Conservation (phyloP, 2,113 vertebrate genomes). For the Engystomops pustulosus region DNA sequence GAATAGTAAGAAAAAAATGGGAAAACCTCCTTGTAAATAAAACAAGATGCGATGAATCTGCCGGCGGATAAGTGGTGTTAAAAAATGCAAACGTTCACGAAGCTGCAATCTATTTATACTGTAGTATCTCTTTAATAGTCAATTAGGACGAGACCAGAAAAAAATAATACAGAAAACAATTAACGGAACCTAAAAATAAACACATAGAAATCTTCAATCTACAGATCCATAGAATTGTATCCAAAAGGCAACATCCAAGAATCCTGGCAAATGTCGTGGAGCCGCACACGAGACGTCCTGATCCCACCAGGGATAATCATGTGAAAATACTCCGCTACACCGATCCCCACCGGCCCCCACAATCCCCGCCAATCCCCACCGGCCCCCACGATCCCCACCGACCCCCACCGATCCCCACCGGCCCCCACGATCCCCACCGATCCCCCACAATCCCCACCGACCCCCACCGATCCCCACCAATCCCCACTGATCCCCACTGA, state of each 20-base stretch:
- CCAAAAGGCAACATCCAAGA: not conserved
- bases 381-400: too few relatives aligned
- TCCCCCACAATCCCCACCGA: too few relatives aligned
- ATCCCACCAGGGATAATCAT: too few relatives aligned
- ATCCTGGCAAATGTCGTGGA: not conserved
- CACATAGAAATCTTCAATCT: not conserved
- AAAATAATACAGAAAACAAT: conserved; percentile 13
- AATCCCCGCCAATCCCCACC: too few relatives aligned
- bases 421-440: too few relatives aligned
- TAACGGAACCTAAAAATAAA: conserved; percentile 20
- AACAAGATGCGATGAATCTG: not conserved
- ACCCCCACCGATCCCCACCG: too few relatives aligned
- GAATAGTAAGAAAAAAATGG: not conserved
- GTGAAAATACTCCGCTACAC: too few relatives aligned
- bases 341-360: too few relatives aligned
- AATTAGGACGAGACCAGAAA: conserved; percentile 33
- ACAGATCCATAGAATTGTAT: not conserved
- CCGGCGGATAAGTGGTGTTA: conserved; percentile 39
- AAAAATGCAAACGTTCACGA: conserved; percentile 40
- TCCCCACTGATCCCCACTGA: too few relatives aligned
- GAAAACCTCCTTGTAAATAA: conserved; percentile 36
- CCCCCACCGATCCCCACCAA: too few relatives aligned
- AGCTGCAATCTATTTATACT: conserved; percentile 48
- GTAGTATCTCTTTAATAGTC: conserved; percentile 45
- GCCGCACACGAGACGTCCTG: not conserved